A percentile compares a stretch with the other conserved stretches of the same genome.
Conservation (phyloP, 2,113 vertebrate species). For the Paradisaea rubra region DNA sequence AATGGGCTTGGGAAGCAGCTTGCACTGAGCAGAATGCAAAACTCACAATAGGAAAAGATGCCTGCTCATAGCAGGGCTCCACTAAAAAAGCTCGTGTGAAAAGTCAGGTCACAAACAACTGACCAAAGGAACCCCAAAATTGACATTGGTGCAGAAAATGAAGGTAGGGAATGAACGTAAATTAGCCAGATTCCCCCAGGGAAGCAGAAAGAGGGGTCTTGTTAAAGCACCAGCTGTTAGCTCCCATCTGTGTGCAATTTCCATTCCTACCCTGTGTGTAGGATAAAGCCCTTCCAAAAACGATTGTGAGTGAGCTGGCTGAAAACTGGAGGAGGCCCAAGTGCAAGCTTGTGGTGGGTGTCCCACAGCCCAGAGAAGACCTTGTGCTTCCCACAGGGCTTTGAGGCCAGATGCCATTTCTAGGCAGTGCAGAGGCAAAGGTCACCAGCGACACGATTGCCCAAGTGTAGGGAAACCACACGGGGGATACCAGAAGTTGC, state of each 20-base stretch:
- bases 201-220: background rate
- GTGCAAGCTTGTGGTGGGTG: conserved; percentile 1
- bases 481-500: background rate
- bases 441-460: background rate
- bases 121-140: background rate
- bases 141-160: background rate
- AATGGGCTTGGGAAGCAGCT: background rate
- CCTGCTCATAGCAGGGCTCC: background rate
- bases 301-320: background rate
- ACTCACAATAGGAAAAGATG: background rate
- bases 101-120: background rate
- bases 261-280: background rate
- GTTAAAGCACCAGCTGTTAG: conserved; percentile 20
- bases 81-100: background rate
- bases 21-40: background rate
- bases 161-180: background rate
- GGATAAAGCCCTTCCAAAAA: conserved; percentile 9
- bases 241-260: conserved; percentile 16
- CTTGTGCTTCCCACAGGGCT: background rate
- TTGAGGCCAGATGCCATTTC: conserved; percentile 28
- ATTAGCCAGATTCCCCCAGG: background rate
- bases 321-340: conserved; percentile 10
- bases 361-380: background rate
- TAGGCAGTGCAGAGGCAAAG: background rate
- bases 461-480: conserved; percentile 21